Base-by-base conservation (phyloP, 1,140 invertebrate species). In the Branchinecta lynchi region DNA sequence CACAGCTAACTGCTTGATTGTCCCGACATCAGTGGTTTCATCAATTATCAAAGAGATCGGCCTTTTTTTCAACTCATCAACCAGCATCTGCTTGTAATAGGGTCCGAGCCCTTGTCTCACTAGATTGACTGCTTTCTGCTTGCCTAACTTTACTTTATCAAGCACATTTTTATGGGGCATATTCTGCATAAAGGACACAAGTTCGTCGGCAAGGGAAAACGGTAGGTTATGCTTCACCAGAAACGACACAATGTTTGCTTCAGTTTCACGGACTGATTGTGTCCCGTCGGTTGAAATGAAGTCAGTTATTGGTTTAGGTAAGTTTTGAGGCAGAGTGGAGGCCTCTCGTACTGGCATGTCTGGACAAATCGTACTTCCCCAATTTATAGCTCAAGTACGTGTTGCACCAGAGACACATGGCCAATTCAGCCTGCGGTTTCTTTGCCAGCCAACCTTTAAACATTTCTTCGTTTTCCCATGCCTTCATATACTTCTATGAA, bases 151-250 rank as follows among this genome's bases (percentile, higher is more conserved):
- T 10, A 68, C 21, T 45, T 68, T 68, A 15, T 68, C 43, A 32
- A 68, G n/a, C 8, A 68, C 68, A 44, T 60, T 60, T 44, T 32
- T 21, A 20, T 60, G 51, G 51, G 51, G 51, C 10, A 68, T 15
- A 12, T 32, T n/a, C 20, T 68, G 8, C 17, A 68, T 0, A 60
- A 60, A 60, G 17, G 51, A 6, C 12, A 60, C 51, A 68, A 68
- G 43, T 9, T 21, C 17, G n/a, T 68, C 43, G 17, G 45, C 44
- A 17, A 32, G 20, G 8, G 68, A 68, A 44, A 68, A 68, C 8
- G 68, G 68, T 68, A 68, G 15, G 44, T 68, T 45, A 68, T 68
- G 43, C 43, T 20, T n/a, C 10, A 44, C 20, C 12, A 68, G 43
- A 68, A 32, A 45, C 43, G 43, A 43, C 8, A 44, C 68, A 15